Evolutionary conservation across 2,888 invertebrate genomes (phyloP), one percentile per base, ranked within the genome.

Genomic region (Norana najaformis): DNA sequence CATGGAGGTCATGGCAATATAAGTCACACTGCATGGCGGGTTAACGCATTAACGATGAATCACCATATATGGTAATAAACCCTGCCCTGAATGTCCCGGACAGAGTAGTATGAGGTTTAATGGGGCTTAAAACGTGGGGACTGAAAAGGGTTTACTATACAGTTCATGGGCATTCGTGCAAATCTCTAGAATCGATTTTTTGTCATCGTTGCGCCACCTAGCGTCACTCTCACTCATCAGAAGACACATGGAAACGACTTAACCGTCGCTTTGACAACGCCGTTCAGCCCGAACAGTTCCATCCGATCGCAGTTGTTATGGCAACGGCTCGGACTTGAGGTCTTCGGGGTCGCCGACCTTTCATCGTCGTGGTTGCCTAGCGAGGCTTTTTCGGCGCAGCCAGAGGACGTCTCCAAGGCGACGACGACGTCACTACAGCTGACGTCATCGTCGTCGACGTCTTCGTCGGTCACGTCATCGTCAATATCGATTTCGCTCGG

Each of bases 211-310:
- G 35, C 20, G 35, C 85, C 36, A 23, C 37, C 36, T 35, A 36
- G 18, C 20, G 36, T 85, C 35, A 8, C 34, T 83, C 34, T 13
- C 0, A 1, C 16, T n/a, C 30, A 23, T 36, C 36, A 85, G 85
- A 85, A 85, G 85, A 85, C 85, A 37, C 37, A 85, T 37, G 85
- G 85, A 85, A 85, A 85, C 85, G 85, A 37, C 85, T 85, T 85
- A 35, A 85, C 85, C 85, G 85, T 85, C 23, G 85, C 85, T 35
- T 85, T 85, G 85, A 85, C 85, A 37, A 85, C 85, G 85, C 85
- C 35, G 69, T n/a, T 69, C 85, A 35, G 13, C 23, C 85, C 85
- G 85, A 85, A 85, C 36, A 37, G 36, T 35, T 85, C 85, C 36
- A 85, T 69, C 30, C 69, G 69, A 69, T 69, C 69, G 85, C 36